Conservation (phyloP, 2,888 invertebrate species). For the Thecocarcelia acutangulata region DNA sequence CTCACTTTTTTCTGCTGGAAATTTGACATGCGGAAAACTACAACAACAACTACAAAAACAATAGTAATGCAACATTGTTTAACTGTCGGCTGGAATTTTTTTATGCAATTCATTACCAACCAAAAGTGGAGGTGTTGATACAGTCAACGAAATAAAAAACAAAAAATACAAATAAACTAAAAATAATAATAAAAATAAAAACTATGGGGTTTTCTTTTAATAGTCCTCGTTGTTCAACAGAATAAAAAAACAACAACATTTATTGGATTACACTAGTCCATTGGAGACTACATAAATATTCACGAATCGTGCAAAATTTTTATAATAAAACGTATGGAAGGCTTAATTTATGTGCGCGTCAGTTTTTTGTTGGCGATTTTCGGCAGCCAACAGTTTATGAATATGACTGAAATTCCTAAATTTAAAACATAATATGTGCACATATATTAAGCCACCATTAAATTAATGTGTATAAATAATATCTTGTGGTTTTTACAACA, state of each 20-base stretch:
- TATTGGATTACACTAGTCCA: slow-evolving; percentile 38
- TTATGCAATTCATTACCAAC: slow-evolving; percentile 25
- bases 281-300: slow-evolving; percentile 45
- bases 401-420: not conserved
- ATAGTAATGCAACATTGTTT: slow-evolving; percentile 53
- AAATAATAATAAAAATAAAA: not conserved
- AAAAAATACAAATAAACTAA: not conserved
- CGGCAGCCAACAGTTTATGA: not conserved
- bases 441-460: too few relatives aligned
- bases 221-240: slow-evolving; percentile 16
- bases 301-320: slow-evolving; percentile 18
- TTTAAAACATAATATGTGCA: not conserved
- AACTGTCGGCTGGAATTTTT: slow-evolving; percentile 36
- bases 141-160: slow-evolving; percentile 58
- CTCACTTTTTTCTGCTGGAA: not conserved
- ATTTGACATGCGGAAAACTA: slow-evolving; percentile 13
- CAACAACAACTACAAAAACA: slow-evolving; percentile 13
- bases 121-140: slow-evolving; percentile 53
- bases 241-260: not conserved
- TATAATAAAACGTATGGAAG: not conserved
- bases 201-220: slow-evolving; percentile 8
- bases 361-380: not conserved
- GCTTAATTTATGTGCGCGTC: not conserved
- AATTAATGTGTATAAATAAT: too few relatives aligned
- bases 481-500: too few relatives aligned